Evolutionary conservation across 1,140 invertebrate species (phyloP).

Genomic region (Chionoecetes opilio): DNA sequence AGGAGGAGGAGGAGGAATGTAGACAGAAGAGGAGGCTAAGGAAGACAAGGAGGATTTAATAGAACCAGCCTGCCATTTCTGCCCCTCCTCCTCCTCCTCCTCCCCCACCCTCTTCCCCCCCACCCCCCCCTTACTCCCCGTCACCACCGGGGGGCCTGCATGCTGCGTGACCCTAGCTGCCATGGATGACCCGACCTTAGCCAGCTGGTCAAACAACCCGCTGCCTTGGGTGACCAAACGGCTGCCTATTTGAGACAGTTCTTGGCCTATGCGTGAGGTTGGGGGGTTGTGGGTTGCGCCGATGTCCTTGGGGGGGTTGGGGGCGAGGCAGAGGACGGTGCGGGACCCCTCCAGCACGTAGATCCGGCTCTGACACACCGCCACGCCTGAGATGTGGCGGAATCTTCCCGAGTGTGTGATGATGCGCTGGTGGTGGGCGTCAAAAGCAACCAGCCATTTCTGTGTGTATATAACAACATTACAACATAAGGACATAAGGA

Average conservation of each 20-base stretch:
- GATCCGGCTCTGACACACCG: constrained; percentile 62
- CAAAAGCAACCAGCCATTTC: constrained; percentile 59
- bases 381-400: constrained; percentile 55
- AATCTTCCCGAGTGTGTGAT: constrained; percentile 57
- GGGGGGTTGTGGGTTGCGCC: not conserved
- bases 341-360: constrained; percentile 65
- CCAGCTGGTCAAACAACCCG: constrained; percentile 63
- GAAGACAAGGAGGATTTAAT: not conserved
- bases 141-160: constrained; percentile 43
- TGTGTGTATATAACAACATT: too few species aligned
- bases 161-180: constrained; percentile 69
- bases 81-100: not conserved
- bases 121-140: not conserved
- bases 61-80: not conserved
- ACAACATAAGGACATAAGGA: too few species aligned
- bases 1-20: not conserved
- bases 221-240: constrained; percentile 36
- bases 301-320: not conserved
- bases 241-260: not conserved
- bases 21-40: not conserved
- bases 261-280: not conserved
- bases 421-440: constrained; percentile 51
- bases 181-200: constrained; percentile 54
- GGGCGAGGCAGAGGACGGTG: constrained; percentile 58
- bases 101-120: not conserved